Base-by-base conservation (phyloP, 2,888 invertebrate species). In the Diarsia mendica region DNA sequence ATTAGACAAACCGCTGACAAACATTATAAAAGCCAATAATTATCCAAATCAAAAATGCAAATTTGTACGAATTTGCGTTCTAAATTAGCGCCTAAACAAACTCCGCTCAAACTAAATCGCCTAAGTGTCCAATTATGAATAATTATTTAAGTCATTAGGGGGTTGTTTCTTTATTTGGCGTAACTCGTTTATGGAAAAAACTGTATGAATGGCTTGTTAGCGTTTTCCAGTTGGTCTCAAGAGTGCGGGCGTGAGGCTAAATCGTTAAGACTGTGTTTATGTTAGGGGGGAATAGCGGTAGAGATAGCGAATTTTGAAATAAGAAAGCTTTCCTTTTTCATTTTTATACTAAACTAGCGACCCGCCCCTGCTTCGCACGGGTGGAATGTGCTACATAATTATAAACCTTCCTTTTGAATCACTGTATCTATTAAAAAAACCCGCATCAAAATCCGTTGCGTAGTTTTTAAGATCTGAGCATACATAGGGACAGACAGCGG, bases 151-250 rank as follows among this genome's bases (percentile, higher is more conserved):
- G 89, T 92, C 92, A 92, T 94, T 93, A 93, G 91, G 85, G 91
- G 91, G 89, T 84, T 90, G 89, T 92, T 94, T 91, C 91, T 92
- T 90, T 92, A 90, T 87, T 89, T 87, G 84, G 80, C 87, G 86
- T 93, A 94, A 93, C 92, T 93, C 88, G 91, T 92, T 94, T 93
- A 93, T 90, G 88, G 89, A 92, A 93, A 77, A 94, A 92, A 91
- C 89, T 92, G 88, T 91, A 92, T 94, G 94, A 95, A 95, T 94
- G 86, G 93, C 94, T 95, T 95, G 94, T 95, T 95, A 95, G 92
- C 91, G 91, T 93, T 93, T 93, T 91, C 88, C 90, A 93, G 92
- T 92, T 85, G 89, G 92, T 92, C 91, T 92, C 92, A 80, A 91
- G 92, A 92, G 91, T 90, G 87, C 85, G 87, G 87, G 91, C 88